Base-by-base conservation (phyloP, 2,113 vertebrate genomes). In the Poeciliopsis occidentalis region DNA sequence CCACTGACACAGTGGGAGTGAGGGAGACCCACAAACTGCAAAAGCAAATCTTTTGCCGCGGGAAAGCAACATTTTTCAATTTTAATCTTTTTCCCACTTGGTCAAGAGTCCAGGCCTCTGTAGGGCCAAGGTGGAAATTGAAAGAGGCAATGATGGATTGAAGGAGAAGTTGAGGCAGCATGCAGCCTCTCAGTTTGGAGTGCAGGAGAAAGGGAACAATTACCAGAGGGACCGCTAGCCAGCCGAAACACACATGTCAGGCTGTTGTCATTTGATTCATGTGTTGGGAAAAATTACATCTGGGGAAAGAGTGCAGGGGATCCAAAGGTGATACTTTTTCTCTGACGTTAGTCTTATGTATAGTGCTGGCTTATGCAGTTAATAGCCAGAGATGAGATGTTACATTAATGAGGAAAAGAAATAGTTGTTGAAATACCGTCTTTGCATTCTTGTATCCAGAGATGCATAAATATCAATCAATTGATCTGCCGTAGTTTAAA, bases 61-160 rank as follows among this genome's bases (percentile, higher is more conserved):
- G 62, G 32, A 64, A 84, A 82, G 76, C 71, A 72, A 41, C 54
- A 41, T 67, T 44, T 84, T 85, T 81, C 65, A 51, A 62, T 81
- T 86, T 86, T 69, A 78, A 85, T 87, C 76, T 78, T 84, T 72
- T 73, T 39, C 77, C 73, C 79, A 78, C 76, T 76, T 80, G 80
- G 78, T 76, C 79, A 76, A 73, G 71, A 87, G 74, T 79, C 77
- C 72, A 78, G 82, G 75, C 74, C 83, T 87, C 77, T 65, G 73
- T 78, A 75, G 83, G 86, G 62, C 51, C 63, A 19, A 77, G 80
- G 84, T 81, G 78, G 77, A 86, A 88, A 89, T 88, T 51, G 79
- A 69, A 86, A 87, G 89, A 85, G 82, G 75, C 87, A 84, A 60
- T 88, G 90, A 91, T 86, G 83, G 90, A 93, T 93, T 88, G 83